Evolutionary conservation across 2,888 invertebrate species (phyloP), one percentile per base, ranked within the genome.

Genomic region (Athrips mouffetella): DNA sequence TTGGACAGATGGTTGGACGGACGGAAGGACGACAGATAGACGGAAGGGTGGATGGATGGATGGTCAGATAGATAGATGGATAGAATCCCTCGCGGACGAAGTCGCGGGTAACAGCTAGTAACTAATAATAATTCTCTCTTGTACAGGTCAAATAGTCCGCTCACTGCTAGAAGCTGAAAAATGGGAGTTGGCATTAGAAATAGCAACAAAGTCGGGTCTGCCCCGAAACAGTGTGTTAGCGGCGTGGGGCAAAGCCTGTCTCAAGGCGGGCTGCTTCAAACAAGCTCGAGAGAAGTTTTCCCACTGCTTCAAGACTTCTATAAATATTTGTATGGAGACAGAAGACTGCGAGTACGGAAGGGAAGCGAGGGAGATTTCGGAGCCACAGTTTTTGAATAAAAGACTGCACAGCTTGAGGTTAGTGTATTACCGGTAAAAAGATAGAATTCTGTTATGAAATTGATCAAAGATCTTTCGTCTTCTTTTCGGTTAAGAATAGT

Each of bases 201-300:
- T 98, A 35, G 96, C 96, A 1, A 94, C 96, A 0, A 97, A 97
- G 80, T 94, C 93, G 51, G 96, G 96, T 0, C 82, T 96, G 13
- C 92, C 96, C 13, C 90, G 92, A 5, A 90, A 91, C 63, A 93
- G 95, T 31, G 95, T 97, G 0, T 93, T 97, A 90, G 94, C 94
- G 0, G 94, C 95, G 0, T 96, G 97, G 95, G 97, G 97, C 0
- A 92, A 96, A 67, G 93, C 94, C 10, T 94, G 93, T 55, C 80
- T 96, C 2, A 93, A 92, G 62, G 94, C 94, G 0, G 96, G 96
- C 0, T 93, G 94, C 67, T 94, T 94, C 67, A 90, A 91, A 48
- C 91, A 92, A 39, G 97, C 97, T 21, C 81, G 95, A 13, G 92
- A 93, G 52, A 95, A 94, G 74, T 95, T 95, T 65, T 78, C 83